Conservation (phyloP, 2,113 vertebrate species). For the Phasianus colchicus region DNA sequence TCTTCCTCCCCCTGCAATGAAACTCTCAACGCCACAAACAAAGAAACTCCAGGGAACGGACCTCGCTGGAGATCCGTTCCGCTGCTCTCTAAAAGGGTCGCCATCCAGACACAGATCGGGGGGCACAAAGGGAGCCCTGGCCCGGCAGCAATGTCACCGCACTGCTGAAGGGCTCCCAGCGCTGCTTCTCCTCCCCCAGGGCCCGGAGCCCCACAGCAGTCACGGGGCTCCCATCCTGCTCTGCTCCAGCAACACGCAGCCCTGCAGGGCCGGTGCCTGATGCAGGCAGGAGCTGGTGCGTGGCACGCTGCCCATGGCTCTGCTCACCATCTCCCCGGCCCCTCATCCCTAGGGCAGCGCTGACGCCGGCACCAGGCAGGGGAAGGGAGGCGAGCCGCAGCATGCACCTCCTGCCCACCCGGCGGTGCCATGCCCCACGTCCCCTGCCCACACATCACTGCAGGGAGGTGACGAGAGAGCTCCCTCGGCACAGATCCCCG, state of each 20-base stretch:
- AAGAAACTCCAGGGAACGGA: constrained; percentile 60
- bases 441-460: background rate
- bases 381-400: background rate
- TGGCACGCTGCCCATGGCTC: too few relatives aligned
- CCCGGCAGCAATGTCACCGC: background rate
- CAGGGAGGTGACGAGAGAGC: background rate
- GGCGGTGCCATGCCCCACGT: rapidly evolving
- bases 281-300: too few relatives aligned
- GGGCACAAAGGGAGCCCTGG: constrained; percentile 36
- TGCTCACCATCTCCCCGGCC: background rate
- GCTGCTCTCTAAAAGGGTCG: constrained; percentile 49
- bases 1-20: constrained; percentile 65
- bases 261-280: background rate
- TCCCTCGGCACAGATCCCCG: rapidly evolving
- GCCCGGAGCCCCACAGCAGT: background rate
- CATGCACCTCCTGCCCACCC: background rate
- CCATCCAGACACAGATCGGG: constrained; percentile 15
- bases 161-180: background rate
- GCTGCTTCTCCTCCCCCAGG: background rate
- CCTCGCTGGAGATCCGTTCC: constrained; percentile 52
- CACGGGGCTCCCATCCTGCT: constrained; percentile 1
- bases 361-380: background rate
- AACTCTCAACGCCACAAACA: constrained; percentile 9
- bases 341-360: background rate
- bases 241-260: rapidly evolving